Conservation (phyloP, 2,888 invertebrate species). For the Autographa pulchrina region DNA sequence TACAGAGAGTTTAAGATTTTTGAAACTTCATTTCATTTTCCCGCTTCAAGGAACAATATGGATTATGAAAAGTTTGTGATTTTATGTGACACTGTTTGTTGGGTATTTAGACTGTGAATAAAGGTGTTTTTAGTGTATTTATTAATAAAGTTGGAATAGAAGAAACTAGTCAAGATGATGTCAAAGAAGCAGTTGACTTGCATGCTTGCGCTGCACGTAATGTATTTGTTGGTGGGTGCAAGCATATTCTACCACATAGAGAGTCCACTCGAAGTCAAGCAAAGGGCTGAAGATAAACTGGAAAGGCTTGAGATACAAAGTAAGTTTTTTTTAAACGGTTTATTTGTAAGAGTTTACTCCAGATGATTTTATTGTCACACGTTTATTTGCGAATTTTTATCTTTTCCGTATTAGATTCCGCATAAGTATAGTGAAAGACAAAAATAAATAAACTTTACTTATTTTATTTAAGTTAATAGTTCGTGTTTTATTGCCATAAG, state of each 20-base stretch:
- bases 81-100: conserved; percentile 51
- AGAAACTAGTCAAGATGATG: conserved; percentile 90
- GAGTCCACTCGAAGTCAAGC: conserved; percentile 91
- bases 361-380: conserved; percentile 17
- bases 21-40: conserved; percentile 64
- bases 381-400: conserved; percentile 34
- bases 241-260: conserved; percentile 95
- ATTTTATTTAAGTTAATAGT: background rate
- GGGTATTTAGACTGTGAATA: conserved; percentile 48
- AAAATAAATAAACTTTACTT: background rate
- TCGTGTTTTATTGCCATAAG: background rate
- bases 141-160: conserved; percentile 49
- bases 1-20: conserved; percentile 65
- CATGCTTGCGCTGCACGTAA: conserved; percentile 92
- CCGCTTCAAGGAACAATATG: conserved; percentile 71
- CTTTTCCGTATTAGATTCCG: conserved; percentile 25
- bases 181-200: conserved; percentile 94
- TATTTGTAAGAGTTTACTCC: background rate
- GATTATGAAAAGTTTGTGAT: conserved; percentile 74
- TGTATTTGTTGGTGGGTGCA: conserved; percentile 95
- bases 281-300: conserved; percentile 88
- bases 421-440: background rate
- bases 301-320: conserved; percentile 92
- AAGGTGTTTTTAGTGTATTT: conserved; percentile 63
- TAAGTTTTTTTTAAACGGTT: conserved; percentile 79